A percentile compares a stretch with the other conserved stretches of the same genome.
phyloP scores from a whole-genome alignment of 2,888 invertebrate genomes.

The Thymelicus acteon region DNA sequence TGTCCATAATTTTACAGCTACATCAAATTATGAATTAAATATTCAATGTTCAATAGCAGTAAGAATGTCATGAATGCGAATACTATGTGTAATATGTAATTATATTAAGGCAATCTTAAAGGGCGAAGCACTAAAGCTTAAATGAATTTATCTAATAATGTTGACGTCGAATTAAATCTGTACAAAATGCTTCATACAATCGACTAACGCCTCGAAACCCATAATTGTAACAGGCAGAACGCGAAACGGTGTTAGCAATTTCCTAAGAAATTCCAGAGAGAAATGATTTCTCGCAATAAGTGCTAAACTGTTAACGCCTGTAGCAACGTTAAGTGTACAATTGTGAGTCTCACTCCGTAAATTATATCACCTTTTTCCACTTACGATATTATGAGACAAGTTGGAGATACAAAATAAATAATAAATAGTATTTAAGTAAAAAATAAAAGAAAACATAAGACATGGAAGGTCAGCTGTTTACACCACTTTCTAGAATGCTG shows the following conservation, averaged over 20 bases:
- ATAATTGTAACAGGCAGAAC: background rate
- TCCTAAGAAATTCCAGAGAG: slow-evolving; percentile 9
- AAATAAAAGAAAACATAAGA: no score
- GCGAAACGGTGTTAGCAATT: slow-evolving; percentile 6
- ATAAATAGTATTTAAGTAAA: no score
- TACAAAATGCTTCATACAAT: background rate
- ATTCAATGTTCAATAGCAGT: no score
- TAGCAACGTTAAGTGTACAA: background rate
- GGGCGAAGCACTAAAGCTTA: no score
- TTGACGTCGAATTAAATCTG: no score
- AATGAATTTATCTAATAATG: no score
- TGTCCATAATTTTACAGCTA: no score
- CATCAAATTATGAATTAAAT: no score
- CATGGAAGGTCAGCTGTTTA: no score
- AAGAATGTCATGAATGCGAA: background rate
- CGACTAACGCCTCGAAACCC: background rate
- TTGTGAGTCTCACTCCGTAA: background rate
- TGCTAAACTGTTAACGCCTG: background rate
- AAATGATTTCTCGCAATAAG: slow-evolving; percentile 6
- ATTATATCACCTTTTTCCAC: background rate
- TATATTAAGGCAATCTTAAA: no score
- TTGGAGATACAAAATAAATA: no score
- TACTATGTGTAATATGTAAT: background rate
- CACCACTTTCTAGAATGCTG: no score
- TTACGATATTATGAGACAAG: background rate